Conservation (phyloP, 1,140 invertebrate genomes). For the Nasonia longicornis region DNA sequence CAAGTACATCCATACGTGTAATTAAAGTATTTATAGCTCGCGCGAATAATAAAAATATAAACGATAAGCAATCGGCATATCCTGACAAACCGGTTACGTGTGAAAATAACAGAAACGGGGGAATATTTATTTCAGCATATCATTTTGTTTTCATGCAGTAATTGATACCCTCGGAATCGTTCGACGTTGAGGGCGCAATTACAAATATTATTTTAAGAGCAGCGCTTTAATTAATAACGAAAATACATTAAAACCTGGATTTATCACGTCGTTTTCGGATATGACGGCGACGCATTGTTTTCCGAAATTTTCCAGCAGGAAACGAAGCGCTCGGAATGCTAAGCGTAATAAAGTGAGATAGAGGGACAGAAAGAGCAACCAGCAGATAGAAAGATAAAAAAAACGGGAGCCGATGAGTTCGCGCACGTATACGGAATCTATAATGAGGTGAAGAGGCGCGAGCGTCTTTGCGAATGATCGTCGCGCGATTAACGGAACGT, state of each 20-base stretch:
- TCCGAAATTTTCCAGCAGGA: neutral
- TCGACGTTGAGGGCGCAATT: neutral
- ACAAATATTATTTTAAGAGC: too few species aligned
- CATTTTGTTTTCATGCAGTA: neutral
- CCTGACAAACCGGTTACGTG: constrained; percentile 4
- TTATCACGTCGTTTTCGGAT: neutral
- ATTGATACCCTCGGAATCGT: constrained; percentile 33
- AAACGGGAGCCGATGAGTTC: constrained; percentile 41
- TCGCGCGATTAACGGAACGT: constrained; percentile 37
- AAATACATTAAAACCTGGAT: neutral
- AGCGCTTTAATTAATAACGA: neutral
- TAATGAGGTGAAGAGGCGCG: constrained; percentile 34
- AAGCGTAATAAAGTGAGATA: constrained; percentile 16
- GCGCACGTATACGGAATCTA: constrained; percentile 37
- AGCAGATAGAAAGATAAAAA: constrained; percentile 24
- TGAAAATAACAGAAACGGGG: neutral
- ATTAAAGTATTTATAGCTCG: too few species aligned
- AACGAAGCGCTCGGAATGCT: neutral
- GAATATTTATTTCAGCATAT: neutral
- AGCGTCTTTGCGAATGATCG: constrained; percentile 26
- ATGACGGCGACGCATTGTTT: neutral
- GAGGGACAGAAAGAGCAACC: neutral
- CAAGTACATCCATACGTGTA: too few species aligned
- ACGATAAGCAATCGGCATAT: too few species aligned
- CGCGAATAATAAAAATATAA: too few species aligned